Evolutionary conservation across 2,888 invertebrate genomes (phyloP).

Genomic region (Chloroclystis v-ata): DNA sequence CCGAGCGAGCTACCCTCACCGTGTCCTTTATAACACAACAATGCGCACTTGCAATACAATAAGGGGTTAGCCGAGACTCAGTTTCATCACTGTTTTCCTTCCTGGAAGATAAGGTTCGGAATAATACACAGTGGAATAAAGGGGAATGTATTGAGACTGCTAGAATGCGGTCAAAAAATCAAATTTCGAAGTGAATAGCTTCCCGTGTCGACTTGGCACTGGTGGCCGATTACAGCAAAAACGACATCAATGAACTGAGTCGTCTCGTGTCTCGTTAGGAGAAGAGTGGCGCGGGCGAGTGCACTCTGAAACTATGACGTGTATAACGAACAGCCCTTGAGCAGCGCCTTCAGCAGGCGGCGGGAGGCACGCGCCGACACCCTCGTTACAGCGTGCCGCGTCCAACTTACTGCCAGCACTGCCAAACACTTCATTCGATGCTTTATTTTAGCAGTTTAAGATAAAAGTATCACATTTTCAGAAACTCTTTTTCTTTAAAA

Average conservation of each 20-base stretch:
- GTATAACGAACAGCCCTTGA: slow-evolving; percentile 69
- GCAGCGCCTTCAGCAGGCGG: slow-evolving; percentile 43
- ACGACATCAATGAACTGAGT: slow-evolving; percentile 64
- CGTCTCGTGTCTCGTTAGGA: slow-evolving; percentile 63
- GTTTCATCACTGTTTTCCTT: slow-evolving; percentile 50
- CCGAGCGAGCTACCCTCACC: slow-evolving; percentile 57
- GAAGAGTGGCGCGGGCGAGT: slow-evolving; percentile 58
- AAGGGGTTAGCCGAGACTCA: slow-evolving; percentile 55
- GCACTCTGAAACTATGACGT: slow-evolving; percentile 66
- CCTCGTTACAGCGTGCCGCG: slow-evolving; percentile 40
- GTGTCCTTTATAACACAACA: slow-evolving; percentile 66
- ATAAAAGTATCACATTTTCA: background rate
- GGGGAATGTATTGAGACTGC: slow-evolving; percentile 28
- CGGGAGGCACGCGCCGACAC: slow-evolving; percentile 54
- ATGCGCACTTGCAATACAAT: slow-evolving; percentile 63
- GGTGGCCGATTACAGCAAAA: slow-evolving; percentile 52
- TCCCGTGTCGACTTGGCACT: slow-evolving; percentile 43
- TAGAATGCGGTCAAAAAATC: slow-evolving; percentile 29
- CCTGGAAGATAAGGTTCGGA: slow-evolving; percentile 41
- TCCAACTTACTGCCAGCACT: slow-evolving; percentile 23
- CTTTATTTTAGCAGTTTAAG: background rate
- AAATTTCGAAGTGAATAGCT: slow-evolving; percentile 33
- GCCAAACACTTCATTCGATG: background rate
- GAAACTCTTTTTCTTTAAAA: background rate
- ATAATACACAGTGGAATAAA: slow-evolving; percentile 25